These are phyloP conservation scores for Cydia fagiglandana DNA, from an alignment of 1,140 invertebrate species.

Conservation along the genomic window DNA sequence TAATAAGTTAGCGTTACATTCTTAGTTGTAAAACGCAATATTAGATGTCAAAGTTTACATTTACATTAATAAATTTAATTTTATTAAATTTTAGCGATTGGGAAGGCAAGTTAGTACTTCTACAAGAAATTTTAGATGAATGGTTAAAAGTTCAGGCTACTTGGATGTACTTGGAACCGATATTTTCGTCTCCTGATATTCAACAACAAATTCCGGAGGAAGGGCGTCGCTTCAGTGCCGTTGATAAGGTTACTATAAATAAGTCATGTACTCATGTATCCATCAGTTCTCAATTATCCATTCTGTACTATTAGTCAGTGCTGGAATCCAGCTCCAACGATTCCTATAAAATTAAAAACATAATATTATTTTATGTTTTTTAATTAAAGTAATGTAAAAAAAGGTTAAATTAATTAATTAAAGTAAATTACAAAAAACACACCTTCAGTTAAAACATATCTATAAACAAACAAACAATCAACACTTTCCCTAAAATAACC, in stretches of 20 bases:
- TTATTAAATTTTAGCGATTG: conserved; percentile 81
- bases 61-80: not conserved
- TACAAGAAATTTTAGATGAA: conserved; percentile 96
- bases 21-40: not conserved
- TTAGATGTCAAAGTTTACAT: not conserved
- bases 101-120: conserved; percentile 87
- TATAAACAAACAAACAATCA: too few species aligned
- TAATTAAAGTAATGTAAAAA: too few species aligned
- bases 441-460: too few species aligned
- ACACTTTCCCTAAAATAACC: too few species aligned
- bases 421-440: too few species aligned
- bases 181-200: conserved; percentile 98
- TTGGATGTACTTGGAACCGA: conserved; percentile 98
- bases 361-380: too few species aligned
- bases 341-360: too few species aligned
- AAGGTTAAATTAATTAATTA: too few species aligned
- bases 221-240: conserved; percentile 92
- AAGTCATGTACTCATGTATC: too few species aligned
- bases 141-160: conserved; percentile 97
- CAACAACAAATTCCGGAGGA: conserved; percentile 96
- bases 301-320: too few species aligned
- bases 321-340: too few species aligned
- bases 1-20: not conserved
- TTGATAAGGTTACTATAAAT: conserved; percentile 86
- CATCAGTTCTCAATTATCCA: too few species aligned